These are phyloP conservation scores for Cynopterus brachyotis DNA, from an alignment of 2,113 vertebrate species.

Conservation along the genomic window DNA sequence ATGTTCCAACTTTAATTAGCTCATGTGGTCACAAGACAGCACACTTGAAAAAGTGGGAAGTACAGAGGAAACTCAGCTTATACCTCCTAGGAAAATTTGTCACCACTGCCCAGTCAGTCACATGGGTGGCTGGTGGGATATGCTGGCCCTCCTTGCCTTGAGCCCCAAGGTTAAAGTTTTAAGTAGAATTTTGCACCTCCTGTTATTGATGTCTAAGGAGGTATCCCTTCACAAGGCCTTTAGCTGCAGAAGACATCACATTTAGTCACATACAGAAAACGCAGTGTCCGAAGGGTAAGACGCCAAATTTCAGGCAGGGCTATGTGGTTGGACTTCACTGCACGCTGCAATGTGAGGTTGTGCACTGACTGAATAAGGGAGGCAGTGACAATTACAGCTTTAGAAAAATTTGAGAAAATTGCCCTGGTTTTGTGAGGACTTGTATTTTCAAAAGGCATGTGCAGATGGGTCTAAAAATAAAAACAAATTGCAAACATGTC, in stretches of 20 bases:
- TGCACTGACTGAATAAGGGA: background rate
- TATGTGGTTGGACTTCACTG: background rate
- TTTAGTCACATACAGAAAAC: background rate
- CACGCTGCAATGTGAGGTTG: background rate
- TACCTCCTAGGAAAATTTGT: conserved; percentile 29
- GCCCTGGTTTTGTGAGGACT: conserved; percentile 47
- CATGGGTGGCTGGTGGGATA: background rate
- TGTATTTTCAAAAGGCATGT: conserved; percentile 46
- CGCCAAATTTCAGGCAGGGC: background rate
- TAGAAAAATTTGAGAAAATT: conserved; percentile 37
- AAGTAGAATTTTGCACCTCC: background rate
- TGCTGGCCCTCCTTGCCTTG: background rate
- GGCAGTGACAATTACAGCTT: conserved; percentile 32
- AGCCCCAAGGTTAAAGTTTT: background rate
- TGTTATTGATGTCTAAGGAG: background rate
- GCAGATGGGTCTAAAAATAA: conserved; percentile 76
- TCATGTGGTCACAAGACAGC: conserved; percentile 16
- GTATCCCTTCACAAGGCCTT: background rate
- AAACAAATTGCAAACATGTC: conserved; percentile 72
- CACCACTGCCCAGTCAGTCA: background rate
- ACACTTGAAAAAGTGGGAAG: conserved; percentile 27
- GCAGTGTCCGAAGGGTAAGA: background rate
- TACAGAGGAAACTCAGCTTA: background rate
- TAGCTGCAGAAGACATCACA: background rate
- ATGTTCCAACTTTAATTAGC: background rate